Evolutionary conservation across 2,797 vertebrate species (phyloP).

Genomic region (Monodelphis domestica): DNA sequence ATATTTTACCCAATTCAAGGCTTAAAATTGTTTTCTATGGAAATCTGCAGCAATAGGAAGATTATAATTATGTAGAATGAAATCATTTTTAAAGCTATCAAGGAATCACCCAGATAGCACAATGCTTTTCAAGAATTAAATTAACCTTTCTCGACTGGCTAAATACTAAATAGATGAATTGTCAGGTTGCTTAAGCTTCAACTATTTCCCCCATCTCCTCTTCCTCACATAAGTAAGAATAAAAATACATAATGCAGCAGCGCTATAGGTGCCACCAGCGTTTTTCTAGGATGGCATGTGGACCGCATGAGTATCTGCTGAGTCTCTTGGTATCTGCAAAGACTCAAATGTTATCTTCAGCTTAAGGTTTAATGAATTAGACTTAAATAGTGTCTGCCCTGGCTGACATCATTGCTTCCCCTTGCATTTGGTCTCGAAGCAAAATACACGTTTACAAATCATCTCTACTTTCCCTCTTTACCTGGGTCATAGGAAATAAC

Average conservation of each 20-base stretch:
- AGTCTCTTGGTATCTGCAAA: conserved; percentile 77
- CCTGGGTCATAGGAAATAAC: not conserved
- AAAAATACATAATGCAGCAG: conserved; percentile 76
- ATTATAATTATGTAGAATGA: conserved; percentile 71
- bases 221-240: conserved; percentile 60
- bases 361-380: conserved; percentile 76
- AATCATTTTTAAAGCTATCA: conserved; percentile 74
- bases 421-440: conserved; percentile 53
- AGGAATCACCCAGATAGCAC: conserved; percentile 64
- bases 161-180: conserved; percentile 79
- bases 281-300: conserved; percentile 71
- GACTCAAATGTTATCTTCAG: conserved; percentile 74
- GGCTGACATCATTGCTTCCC: conserved; percentile 66
- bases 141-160: conserved; percentile 72
- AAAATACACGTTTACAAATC: conserved; percentile 41
- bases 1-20: conserved; percentile 84
- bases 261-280: conserved; percentile 67
- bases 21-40: conserved; percentile 79
- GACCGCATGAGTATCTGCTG: conserved; percentile 70
- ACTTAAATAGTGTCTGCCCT: conserved; percentile 69
- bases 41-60: conserved; percentile 70
- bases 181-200: conserved; percentile 74
- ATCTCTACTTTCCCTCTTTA: conserved; percentile 26
- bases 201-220: conserved; percentile 67
- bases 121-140: conserved; percentile 67